phyloP scores from a whole-genome alignment of 2,113 vertebrate genomes.

The Lophochroa leadbeateri region DNA sequence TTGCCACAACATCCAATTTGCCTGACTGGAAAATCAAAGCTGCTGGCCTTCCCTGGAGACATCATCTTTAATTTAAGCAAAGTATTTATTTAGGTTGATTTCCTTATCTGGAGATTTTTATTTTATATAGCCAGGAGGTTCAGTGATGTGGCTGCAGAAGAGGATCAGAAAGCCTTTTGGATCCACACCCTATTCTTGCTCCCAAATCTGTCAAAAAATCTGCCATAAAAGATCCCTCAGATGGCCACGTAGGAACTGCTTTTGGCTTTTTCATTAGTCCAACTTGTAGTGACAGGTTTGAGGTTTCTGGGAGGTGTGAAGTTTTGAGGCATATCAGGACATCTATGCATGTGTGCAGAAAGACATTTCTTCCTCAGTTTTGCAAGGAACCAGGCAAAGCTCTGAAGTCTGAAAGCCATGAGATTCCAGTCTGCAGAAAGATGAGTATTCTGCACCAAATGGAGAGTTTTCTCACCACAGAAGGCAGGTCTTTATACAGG shows the following conservation, averaged over 20 bases:
- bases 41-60: neutral
- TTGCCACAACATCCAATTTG: neutral
- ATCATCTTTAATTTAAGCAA: neutral
- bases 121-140: neutral
- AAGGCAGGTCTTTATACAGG: neutral
- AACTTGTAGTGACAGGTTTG: neutral
- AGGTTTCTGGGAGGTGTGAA: neutral
- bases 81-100: neutral
- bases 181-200: neutral
- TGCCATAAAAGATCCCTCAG: neutral
- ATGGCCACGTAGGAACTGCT: neutral
- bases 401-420: neutral
- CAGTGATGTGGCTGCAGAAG: neutral
- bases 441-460: neutral
- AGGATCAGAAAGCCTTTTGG: neutral
- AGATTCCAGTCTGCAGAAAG: neutral
- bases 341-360: rapidly evolving
- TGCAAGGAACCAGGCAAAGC: neutral
- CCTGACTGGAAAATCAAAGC: neutral
- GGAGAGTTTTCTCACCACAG: neutral
- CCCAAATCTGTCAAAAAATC: neutral
- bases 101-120: neutral
- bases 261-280: neutral
- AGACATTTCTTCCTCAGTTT: neutral
- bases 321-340: neutral